A percentile compares a stretch with the other conserved stretches of the same genome.
Conservation (phyloP, 2,113 vertebrate species). For the Notothenia coriiceps region DNA sequence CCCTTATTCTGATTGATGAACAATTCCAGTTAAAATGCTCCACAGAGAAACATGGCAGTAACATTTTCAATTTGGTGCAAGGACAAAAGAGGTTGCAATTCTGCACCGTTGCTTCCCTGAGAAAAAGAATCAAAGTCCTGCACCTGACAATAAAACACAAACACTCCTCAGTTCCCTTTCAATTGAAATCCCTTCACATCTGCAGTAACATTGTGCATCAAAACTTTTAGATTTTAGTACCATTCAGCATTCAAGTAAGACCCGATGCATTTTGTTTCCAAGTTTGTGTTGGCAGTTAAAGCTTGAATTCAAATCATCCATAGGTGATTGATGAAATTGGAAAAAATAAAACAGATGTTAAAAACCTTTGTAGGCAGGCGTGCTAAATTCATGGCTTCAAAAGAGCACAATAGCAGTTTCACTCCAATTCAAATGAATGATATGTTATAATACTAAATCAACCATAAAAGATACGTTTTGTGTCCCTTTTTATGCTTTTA, state of each 20-base stretch:
- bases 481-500: not conserved
- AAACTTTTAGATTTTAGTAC: no score
- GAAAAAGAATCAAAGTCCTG: conserved; percentile 29
- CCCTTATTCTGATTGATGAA: conserved; percentile 31
- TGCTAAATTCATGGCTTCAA: not conserved
- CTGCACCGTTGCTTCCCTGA: conserved; percentile 58
- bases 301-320: conserved; percentile 8
- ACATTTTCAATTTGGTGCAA: conserved; percentile 11
- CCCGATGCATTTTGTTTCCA: conserved; percentile 1
- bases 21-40: conserved; percentile 30
- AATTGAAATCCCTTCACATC: not conserved
- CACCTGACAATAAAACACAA: not conserved
- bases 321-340: not conserved
- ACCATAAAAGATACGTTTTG: not conserved
- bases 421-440: not conserved
- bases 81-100: conserved; percentile 9
- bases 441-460: not conserved
- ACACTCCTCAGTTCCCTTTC: conserved; percentile 38
- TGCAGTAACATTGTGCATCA: no score
- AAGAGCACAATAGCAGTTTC: not conserved
- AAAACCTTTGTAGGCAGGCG: no score
- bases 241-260: not conserved
- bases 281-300: conserved; percentile 28
- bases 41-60: conserved; percentile 15
- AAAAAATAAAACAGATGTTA: no score